Evolutionary conservation across 2,113 vertebrate species (phyloP).

Genomic region (Ptilorrhoa leucosticta): DNA sequence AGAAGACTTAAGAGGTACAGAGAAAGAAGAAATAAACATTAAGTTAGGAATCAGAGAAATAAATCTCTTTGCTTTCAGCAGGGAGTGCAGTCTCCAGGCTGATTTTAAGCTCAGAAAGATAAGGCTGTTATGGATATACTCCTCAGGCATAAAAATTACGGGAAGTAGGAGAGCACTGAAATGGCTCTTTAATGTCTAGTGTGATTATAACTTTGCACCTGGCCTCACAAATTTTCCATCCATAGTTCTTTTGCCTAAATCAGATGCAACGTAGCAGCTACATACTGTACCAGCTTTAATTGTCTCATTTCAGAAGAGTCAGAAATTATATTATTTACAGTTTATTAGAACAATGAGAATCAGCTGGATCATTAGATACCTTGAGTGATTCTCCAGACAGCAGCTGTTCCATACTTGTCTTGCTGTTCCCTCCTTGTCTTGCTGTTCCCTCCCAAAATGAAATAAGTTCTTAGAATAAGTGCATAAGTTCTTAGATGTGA

Average conservation of each 20-base stretch:
- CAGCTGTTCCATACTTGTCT: background rate
- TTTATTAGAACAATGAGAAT: background rate
- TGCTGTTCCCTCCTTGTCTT: background rate
- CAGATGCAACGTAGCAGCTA: background rate
- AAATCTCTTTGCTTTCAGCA: conserved; percentile 60
- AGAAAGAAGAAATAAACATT: conserved; percentile 37
- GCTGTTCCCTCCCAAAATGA: background rate
- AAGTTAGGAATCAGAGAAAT: conserved; percentile 27
- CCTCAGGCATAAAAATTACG: conserved; percentile 63
- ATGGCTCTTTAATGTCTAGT: conserved; percentile 1
- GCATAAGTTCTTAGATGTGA: background rate
- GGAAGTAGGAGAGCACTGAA: background rate
- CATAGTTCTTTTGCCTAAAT: background rate
- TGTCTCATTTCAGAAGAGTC: background rate
- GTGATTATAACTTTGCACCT: background rate
- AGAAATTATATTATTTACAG: background rate
- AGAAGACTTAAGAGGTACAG: conserved; percentile 17
- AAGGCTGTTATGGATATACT: conserved; percentile 46
- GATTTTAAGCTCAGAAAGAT: conserved; percentile 57
- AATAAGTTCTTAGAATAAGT: background rate
- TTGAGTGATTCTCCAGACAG: background rate
- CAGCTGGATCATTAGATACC: background rate
- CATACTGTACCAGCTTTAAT: background rate
- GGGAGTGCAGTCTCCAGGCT: conserved; percentile 55
- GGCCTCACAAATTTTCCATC: background rate